Percentiles rank a stretch among this genome's conserved stretches.
These are phyloP conservation scores for Danionella cerebrum DNA, from an alignment of 2,113 vertebrate species.

Conservation along the genomic window DNA sequence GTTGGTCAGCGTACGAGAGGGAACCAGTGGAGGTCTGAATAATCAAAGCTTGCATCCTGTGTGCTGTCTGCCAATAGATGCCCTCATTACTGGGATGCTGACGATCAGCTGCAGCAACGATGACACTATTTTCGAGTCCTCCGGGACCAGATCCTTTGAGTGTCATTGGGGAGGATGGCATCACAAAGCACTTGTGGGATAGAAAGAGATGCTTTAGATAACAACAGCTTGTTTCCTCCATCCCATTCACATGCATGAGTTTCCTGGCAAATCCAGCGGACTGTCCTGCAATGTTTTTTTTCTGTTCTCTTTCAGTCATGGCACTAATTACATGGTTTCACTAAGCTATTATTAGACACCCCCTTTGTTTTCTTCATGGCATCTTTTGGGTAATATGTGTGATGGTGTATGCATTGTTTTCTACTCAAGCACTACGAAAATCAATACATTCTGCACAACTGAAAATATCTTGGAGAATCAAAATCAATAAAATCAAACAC, in stretches of 20 bases:
- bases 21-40: conserved; percentile 25
- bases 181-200: conserved; percentile 1
- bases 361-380: conserved; percentile 27
- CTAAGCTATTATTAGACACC: conserved; percentile 33
- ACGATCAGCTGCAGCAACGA: conserved; percentile 26
- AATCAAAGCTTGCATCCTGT: conserved; percentile 32
- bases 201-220: conserved; percentile 12
- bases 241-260: neutral
- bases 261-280: conserved; percentile 6
- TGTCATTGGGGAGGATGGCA: neutral
- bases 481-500: neutral
- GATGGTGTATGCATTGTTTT: neutral
- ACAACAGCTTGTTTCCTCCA: neutral
- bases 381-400: neutral
- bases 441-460: neutral
- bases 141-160: conserved; percentile 15
- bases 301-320: conserved; percentile 4
- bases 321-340: conserved; percentile 36
- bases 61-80: conserved; percentile 32
- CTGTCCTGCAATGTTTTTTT: neutral
- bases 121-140: conserved; percentile 29
- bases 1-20: conserved; percentile 37
- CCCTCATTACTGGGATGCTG: conserved; percentile 37
- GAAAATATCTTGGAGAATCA: neutral
- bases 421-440: neutral